Evolutionary conservation across 2,888 invertebrate species (phyloP).

Genomic region (Tachystola acroxantha): DNA sequence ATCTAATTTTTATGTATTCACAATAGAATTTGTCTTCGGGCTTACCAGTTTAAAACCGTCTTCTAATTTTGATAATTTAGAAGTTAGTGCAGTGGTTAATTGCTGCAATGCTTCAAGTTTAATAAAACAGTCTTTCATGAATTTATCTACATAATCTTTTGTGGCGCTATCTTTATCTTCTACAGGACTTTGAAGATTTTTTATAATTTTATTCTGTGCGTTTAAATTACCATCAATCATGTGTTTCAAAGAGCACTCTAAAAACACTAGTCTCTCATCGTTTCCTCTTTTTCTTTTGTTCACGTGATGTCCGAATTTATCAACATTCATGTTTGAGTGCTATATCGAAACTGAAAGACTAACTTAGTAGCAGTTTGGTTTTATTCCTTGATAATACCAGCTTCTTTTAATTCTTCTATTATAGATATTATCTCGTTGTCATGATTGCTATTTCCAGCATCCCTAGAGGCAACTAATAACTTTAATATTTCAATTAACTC

Average conservation of each 20-base stretch:
- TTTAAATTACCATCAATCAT: background rate
- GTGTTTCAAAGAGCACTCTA: background rate
- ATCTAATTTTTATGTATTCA: background rate
- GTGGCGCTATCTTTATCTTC: background rate
- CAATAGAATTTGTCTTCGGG: background rate
- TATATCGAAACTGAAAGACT: background rate
- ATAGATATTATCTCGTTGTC: slow-evolving; percentile 38
- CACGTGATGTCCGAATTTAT: slow-evolving; percentile 8
- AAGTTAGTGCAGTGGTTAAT: too few relatives aligned
- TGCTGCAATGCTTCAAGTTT: background rate
- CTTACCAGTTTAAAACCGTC: too few relatives aligned
- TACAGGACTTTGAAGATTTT: background rate
- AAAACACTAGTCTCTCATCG: background rate
- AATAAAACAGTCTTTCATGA: background rate
- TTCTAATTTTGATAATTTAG: too few relatives aligned
- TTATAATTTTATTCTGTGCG: background rate
- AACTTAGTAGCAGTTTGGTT: background rate
- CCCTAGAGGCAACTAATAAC: slow-evolving; percentile 17
- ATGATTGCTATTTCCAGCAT: slow-evolving; percentile 19
- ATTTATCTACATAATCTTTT: slow-evolving; percentile 2
- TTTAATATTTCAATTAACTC: slow-evolving; percentile 20
- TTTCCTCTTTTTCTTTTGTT: background rate
- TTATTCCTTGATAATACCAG: slow-evolving; percentile 15
- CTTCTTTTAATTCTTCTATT: slow-evolving; percentile 23
- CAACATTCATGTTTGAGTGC: background rate